Evolutionary conservation across 2,113 vertebrate species (phyloP).

Genomic region (Clarias gariepinus): DNA sequence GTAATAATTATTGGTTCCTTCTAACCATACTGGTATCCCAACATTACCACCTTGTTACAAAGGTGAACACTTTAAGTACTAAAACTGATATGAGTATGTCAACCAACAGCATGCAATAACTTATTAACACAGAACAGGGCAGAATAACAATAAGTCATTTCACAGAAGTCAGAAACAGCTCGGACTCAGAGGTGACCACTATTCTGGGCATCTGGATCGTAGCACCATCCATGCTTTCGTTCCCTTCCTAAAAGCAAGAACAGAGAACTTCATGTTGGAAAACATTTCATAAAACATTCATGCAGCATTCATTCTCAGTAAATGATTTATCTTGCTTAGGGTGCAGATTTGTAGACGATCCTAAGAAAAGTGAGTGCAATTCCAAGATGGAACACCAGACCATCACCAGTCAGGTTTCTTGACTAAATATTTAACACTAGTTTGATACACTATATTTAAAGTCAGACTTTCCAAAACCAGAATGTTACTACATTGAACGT

Average conservation of each 20-base stretch:
- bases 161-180: slow-evolving; percentile 63
- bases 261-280: neutral
- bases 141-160: slow-evolving; percentile 9
- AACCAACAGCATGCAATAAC: neutral
- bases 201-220: slow-evolving; percentile 70
- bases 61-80: neutral
- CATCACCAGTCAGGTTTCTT: no score
- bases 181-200: slow-evolving; percentile 70
- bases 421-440: no score
- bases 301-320: neutral
- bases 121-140: neutral
- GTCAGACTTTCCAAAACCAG: no score
- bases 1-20: neutral
- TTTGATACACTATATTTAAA: no score
- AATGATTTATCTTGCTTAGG: no score
- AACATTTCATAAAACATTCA: neutral
- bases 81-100: neutral
- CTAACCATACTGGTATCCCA: neutral
- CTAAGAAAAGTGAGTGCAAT: no score
- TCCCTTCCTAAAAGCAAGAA: slow-evolving; percentile 47
- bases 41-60: neutral
- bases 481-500: no score
- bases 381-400: no score
- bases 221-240: slow-evolving; percentile 51
- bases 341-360: no score